Evolutionary conservation across 2,113 vertebrate species (phyloP).

Genomic region (Mus spicilegus): DNA sequence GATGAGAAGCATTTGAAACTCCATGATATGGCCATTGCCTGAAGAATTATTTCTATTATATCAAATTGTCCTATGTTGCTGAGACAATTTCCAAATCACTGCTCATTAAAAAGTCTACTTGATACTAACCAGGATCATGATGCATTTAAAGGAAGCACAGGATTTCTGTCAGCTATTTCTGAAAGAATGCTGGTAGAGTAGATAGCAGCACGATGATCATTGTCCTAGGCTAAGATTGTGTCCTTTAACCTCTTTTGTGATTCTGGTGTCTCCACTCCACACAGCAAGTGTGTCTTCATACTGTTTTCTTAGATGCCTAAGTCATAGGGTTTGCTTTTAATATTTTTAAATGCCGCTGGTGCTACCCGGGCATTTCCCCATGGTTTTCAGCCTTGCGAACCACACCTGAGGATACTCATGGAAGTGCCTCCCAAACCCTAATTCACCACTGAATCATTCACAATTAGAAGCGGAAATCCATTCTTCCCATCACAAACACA

Average conservation of each 20-base stretch:
- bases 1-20: not conserved
- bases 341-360: not conserved
- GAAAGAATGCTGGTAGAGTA: not conserved
- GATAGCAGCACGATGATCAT: not conserved
- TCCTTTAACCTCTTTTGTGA: not conserved
- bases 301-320: slow-evolving; percentile 12
- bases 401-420: not conserved
- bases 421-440: not conserved
- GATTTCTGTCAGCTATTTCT: not conserved
- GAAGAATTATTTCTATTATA: not conserved
- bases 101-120: not conserved
- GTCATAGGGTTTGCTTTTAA: not conserved
- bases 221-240: not conserved
- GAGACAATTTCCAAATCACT: not conserved
- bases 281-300: not conserved
- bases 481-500: slow-evolving; percentile 43
- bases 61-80: not conserved
- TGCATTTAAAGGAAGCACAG: not conserved
- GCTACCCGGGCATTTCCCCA: not conserved
- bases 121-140: not conserved
- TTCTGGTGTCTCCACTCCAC: not conserved
- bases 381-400: not conserved
- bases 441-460: slow-evolving; percentile 6
- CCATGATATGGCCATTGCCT: not conserved
- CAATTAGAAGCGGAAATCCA: slow-evolving; percentile 42